Base-by-base conservation (phyloP, 2,113 vertebrate genomes). In the Euleptes europaea region DNA sequence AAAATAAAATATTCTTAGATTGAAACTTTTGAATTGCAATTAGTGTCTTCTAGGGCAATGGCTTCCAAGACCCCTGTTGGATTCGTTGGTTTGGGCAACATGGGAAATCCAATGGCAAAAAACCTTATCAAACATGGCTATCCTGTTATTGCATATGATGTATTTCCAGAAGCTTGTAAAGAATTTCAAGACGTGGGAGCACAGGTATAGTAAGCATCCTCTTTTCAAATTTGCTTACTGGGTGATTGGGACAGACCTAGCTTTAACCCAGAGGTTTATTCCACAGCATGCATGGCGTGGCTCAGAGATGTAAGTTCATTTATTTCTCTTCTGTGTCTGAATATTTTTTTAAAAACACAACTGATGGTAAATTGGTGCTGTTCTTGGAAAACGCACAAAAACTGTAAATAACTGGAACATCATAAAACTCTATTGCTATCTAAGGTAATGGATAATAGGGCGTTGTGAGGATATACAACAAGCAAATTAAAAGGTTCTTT, bases 101-200 rank as follows among this genome's bases (percentile, higher is more conserved):
- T 99, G 99, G 99, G 99, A 88, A 99, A 98, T 93, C 98, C 98
- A 89, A 99, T 99, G 99, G 99, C 99, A 82, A 99, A 98, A 96
- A 99, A 99, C 91, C 96, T 99, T 91, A 90, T 99, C 92, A 98
- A 99, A 91, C 96, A 99, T 28, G 98, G 98, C 88, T 99, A 99
- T 90, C 99, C 98, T 15, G 95, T 99, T 84, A 95, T 99, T 90
- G 97, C 98, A 63, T 97, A 97, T 57, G 99, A 99, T 93, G 96
- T 99, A 21, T 99, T 99, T 93, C 99, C 99, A 71, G 99, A 99
- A 93, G 97, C 98, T 38, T 99, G 98, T 94, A 99, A 98, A 94
- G 98, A 99, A 88, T 91, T 99, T 88, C 97, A 97, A 93, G 98
- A 98, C 75, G 94, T 97, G 83, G 98, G 98, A 84, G 98, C 98